phyloP scores from a whole-genome alignment of 2,113 vertebrate species.

The Fregata magnificens region DNA sequence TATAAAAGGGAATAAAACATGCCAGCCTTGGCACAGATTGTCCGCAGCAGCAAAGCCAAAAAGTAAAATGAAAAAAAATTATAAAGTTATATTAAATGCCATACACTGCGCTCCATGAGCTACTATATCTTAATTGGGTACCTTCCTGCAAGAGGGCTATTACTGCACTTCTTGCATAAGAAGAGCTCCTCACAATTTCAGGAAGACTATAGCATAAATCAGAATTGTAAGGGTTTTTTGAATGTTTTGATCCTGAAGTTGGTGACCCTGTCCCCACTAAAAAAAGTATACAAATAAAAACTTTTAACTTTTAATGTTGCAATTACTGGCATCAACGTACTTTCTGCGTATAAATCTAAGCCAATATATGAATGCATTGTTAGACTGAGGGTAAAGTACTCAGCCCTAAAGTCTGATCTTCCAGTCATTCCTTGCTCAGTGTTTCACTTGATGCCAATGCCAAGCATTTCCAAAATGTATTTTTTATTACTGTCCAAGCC shows the following conservation, averaged over 20 bases:
- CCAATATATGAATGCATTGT: neutral
- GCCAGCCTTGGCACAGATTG: neutral
- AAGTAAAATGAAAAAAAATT: neutral
- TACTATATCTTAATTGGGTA: neutral
- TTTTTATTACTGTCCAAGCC: neutral
- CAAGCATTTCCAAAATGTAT: neutral
- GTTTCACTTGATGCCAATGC: neutral
- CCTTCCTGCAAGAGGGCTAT: neutral
- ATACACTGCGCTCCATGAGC: neutral
- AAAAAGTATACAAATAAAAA: neutral
- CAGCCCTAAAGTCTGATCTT: neutral
- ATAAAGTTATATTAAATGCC: neutral
- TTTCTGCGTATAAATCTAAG: neutral
- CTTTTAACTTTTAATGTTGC: neutral
- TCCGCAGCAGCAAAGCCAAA: neutral
- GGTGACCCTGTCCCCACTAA: neutral
- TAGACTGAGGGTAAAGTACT: neutral
- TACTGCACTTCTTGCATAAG: neutral
- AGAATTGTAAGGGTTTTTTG: neutral
- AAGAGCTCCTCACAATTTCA: neutral
- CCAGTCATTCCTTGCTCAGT: neutral
- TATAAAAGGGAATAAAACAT: constrained; percentile 24
- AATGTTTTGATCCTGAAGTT: neutral
- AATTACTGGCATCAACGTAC: neutral
- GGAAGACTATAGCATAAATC: neutral